Conservation (phyloP, 2,888 invertebrate species). For the Xylocampa areola region DNA sequence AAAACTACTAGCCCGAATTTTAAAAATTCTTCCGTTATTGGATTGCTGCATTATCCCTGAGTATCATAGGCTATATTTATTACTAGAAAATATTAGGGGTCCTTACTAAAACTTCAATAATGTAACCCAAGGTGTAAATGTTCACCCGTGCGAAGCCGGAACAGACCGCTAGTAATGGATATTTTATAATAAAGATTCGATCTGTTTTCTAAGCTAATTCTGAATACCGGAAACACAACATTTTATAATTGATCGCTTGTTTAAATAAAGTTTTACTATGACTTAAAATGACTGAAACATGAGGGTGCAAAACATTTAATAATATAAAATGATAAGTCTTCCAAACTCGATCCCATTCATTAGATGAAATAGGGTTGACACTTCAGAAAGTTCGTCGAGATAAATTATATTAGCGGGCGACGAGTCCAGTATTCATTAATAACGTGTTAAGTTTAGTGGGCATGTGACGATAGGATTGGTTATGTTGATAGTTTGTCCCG, state of each 20-base stretch:
- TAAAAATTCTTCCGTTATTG: too few species aligned
- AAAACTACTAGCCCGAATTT: too few species aligned
- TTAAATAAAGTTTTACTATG: slow-evolving; percentile 35
- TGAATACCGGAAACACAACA: neutral
- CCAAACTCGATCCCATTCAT: slow-evolving; percentile 63
- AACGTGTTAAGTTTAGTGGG: slow-evolving; percentile 44
- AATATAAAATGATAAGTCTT: slow-evolving; percentile 50
- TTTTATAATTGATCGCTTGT: too few species aligned
- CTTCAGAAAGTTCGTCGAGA: slow-evolving; percentile 64
- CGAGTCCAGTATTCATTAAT: slow-evolving; percentile 62
- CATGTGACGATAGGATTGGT: slow-evolving; percentile 28
- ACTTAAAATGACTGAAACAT: slow-evolving; percentile 37
- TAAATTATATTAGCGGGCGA: slow-evolving; percentile 61
- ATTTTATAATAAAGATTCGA: too few species aligned
- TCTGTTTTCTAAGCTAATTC: too few species aligned
- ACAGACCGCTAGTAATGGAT: too few species aligned
- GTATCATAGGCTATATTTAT: too few species aligned
- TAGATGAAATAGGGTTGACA: slow-evolving; percentile 77
- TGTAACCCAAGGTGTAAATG: too few species aligned
- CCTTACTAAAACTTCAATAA: too few species aligned
- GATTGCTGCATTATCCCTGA: too few species aligned
- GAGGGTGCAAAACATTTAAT: slow-evolving; percentile 38
- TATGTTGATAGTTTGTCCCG: slow-evolving; percentile 29
- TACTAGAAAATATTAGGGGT: too few species aligned
- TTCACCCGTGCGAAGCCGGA: too few species aligned